Percentiles rank a stretch among this genome's conserved stretches.
Evolutionary conservation across 2,888 invertebrate species (phyloP).

Genomic region (Tipula lateralis): DNA sequence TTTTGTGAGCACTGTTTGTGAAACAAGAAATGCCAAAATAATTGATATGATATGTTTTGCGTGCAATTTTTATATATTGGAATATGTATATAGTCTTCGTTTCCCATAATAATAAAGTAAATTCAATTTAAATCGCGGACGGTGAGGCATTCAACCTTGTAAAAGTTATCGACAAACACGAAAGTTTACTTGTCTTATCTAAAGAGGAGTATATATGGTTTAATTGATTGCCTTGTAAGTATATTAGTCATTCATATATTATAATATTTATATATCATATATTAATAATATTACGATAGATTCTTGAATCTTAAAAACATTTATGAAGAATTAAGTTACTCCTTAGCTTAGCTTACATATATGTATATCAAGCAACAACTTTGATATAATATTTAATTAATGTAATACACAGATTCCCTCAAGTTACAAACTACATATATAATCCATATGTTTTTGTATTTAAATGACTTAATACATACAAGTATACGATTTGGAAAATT

Average conservation of each 20-base stretch:
- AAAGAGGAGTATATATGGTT: neutral
- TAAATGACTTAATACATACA: neutral
- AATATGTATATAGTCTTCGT: neutral
- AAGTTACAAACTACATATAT: neutral
- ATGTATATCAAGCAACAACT: too few species aligned
- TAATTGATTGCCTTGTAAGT: neutral
- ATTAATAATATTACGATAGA: neutral
- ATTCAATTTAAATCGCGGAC: neutral
- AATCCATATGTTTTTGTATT: neutral
- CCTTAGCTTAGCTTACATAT: neutral
- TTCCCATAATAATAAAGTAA: neutral
- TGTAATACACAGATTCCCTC: neutral
- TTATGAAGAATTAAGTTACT: neutral
- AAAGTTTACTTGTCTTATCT: neutral
- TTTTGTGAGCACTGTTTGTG: neutral
- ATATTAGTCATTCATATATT: neutral
- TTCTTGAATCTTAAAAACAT: too few species aligned
- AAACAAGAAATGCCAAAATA: neutral
- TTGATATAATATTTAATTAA: neutral
- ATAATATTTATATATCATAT: neutral
- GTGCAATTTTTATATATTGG: neutral
- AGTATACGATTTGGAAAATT: neutral
- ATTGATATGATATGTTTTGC: slow-evolving; percentile 19
- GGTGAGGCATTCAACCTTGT: neutral
- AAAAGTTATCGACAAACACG: neutral